Conservation (phyloP, 2,113 vertebrate genomes). For the Balaeniceps rex region DNA sequence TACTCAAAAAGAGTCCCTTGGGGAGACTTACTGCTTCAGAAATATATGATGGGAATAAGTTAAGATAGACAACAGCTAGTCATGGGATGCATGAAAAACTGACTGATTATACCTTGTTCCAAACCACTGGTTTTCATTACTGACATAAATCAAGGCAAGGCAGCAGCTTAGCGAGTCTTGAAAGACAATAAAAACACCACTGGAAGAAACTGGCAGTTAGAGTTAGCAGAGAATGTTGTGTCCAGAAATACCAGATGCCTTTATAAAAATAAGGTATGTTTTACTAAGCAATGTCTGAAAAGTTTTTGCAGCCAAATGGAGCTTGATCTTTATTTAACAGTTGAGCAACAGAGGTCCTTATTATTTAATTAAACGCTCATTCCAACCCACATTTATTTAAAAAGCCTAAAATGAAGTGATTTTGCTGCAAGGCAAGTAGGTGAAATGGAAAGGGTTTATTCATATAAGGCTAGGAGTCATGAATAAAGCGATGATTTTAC, state of each 20-base stretch:
- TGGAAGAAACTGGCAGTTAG: background rate
- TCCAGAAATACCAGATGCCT: slow-evolving; percentile 1
- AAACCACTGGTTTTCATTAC: slow-evolving; percentile 21
- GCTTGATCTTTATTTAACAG: background rate
- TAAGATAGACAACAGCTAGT: background rate
- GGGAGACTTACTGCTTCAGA: background rate
- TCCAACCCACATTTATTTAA: background rate
- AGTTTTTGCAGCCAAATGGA: background rate
- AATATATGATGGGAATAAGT: background rate
- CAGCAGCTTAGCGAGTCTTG: background rate
- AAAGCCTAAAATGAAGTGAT: background rate
- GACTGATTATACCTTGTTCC: background rate
- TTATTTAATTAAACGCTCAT: slow-evolving; percentile 36
- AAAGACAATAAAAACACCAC: slow-evolving; percentile 37
- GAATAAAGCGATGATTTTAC: slow-evolving; percentile 2
- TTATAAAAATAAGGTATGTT: slow-evolving; percentile 22
- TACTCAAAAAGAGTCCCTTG: background rate
- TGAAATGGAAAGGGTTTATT: slow-evolving; percentile 34
- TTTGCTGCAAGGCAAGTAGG: background rate
- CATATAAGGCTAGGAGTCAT: background rate
- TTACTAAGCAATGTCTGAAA: slow-evolving; percentile 10
- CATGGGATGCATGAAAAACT: background rate
- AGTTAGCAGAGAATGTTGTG: background rate
- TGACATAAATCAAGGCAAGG: slow-evolving; percentile 15
- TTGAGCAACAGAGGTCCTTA: background rate